Evolutionary conservation across 2,113 vertebrate species (phyloP), one percentile per base, ranked within the genome.

Genomic region (Oplegnathus fasciatus): DNA sequence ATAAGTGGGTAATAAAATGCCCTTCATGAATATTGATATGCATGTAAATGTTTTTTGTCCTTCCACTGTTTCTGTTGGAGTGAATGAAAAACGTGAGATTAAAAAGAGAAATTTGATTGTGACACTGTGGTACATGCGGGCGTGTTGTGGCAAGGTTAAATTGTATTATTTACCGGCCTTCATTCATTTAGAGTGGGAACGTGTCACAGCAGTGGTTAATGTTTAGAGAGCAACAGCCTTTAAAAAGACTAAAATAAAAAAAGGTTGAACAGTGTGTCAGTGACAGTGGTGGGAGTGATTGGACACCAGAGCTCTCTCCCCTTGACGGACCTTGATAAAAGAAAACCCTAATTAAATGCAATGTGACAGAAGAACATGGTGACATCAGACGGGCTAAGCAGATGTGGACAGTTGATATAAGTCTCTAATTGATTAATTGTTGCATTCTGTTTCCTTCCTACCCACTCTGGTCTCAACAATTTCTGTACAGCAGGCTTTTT

Each of bases 321-420:
- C 80, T 86, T 86, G 86, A 84, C 66, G 67, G 69, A 78, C 76
- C 75, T 79, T 75, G 73, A 80, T 85, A 78, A 91, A 72, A 83
- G 72, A 52, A 83, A 83, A 87, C 34, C 68, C 66, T 85, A 87
- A 87, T 89, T 87, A 85, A 87, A 89, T 85, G 44, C 72, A 83
- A 40, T 80, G 75, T 87, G 89, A 87, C 82, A 82, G 61, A 80
- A 46, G 67, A 83, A 83, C 80, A 78, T 58, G 52, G 62, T 50
- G 76, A 82, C 85, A 80, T 58, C 60, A 58, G 75, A 61, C 44
- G 2, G 37, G 28, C 78, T 67, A 73, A 75, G 84, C 72, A 61
- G 74, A 82, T 61, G 75, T 84, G 88, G 62, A 84, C 80, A 82
- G 78, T 72, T 30, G 70, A 60, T 83, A 87, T 85, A 80, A 69